Percentiles rank a stretch among this genome's conserved stretches.
Conservation (phyloP, 2,888 invertebrate species). For the Drosophila acutilabella region DNA sequence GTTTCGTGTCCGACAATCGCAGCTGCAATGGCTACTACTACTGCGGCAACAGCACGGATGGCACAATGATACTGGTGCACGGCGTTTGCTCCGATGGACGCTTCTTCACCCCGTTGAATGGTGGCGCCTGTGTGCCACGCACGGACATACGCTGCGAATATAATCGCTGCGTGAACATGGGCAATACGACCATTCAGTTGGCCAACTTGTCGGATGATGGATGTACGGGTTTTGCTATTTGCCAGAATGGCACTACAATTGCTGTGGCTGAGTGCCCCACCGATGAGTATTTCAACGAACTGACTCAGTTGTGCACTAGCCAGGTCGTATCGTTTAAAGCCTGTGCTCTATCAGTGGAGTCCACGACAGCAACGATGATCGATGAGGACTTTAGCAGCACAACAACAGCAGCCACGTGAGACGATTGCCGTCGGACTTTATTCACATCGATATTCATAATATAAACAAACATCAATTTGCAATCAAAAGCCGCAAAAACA, state of each 20-base stretch:
- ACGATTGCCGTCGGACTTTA: no score
- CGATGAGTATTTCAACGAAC: conserved; percentile 76
- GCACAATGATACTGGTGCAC: conserved; percentile 54
- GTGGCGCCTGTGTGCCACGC: conserved; percentile 77
- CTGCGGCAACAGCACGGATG: conserved; percentile 50
- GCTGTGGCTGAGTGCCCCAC: conserved; percentile 70
- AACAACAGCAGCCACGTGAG: conserved; percentile 14
- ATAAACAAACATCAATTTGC: background rate
- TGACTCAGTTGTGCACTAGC: conserved; percentile 73
- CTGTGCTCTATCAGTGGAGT: conserved; percentile 57
- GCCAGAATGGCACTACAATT: conserved; percentile 75
- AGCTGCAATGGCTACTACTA: conserved; percentile 81
- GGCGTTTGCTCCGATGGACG: conserved; percentile 64
- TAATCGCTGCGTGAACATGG: conserved; percentile 77
- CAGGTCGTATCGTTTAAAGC: conserved; percentile 68
- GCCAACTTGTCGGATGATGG: conserved; percentile 76
- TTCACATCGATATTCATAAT: background rate
- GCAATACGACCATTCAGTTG: conserved; percentile 68
- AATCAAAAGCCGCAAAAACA: background rate
- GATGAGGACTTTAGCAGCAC: conserved; percentile 38
- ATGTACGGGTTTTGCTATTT: conserved; percentile 75
- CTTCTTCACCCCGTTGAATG: conserved; percentile 69
- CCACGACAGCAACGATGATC: conserved; percentile 31
- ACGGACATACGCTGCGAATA: conserved; percentile 61
- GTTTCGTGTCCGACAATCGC: conserved; percentile 72